Evolutionary conservation across 2,797 vertebrate genomes (phyloP), one percentile per base, ranked within the genome.

Genomic region (Alca torda): DNA sequence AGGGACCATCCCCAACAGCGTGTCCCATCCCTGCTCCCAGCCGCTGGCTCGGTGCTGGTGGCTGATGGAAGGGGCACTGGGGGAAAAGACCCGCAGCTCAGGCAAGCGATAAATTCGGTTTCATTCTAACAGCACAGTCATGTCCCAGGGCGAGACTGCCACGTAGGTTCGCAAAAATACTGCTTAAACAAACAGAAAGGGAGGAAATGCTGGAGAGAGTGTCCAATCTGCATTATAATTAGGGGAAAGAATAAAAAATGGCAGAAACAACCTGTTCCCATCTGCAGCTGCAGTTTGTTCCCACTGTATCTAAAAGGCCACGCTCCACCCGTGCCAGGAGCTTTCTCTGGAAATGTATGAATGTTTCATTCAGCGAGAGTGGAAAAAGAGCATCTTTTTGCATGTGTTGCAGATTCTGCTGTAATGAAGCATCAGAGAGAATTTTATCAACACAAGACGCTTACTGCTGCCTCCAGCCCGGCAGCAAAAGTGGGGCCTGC

Each of bases 191-290:
- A 89, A 93, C 57, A 81, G 94, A 91, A 92, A 72, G 50, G 57
- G 91, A 92, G 65, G 87, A 90, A 89, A 80, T 60, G 72, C 81
- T 80, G 82, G 79, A 80, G 84, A 87, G 64, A 72, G 57, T 24
- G 53, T 84, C 91, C 91, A 68, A 91, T 92, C 92, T 95, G 91
- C 96, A 89, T 93, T 53, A 80, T 83, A 95, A 96, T 95, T 91
- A 88, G 65, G n/a, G 41, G 5, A 77, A 83, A 94, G 90, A 80
- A 94, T 31, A 93, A 92, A 48, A 92, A 93, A 94, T 68, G 61
- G 92, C 68, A 95, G 84, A 93, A 93, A 85, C 91, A 94, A 94
- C 95, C 95, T 96, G 92, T 95, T 93, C 94, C 89, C 82, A 65
- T 79, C 94, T 56, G 89, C 95, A 96, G 90, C 95, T 97, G 96